These are phyloP conservation scores for Sebastes fasciatus DNA, from an alignment of 2,113 vertebrate genomes.

Conservation along the genomic window DNA sequence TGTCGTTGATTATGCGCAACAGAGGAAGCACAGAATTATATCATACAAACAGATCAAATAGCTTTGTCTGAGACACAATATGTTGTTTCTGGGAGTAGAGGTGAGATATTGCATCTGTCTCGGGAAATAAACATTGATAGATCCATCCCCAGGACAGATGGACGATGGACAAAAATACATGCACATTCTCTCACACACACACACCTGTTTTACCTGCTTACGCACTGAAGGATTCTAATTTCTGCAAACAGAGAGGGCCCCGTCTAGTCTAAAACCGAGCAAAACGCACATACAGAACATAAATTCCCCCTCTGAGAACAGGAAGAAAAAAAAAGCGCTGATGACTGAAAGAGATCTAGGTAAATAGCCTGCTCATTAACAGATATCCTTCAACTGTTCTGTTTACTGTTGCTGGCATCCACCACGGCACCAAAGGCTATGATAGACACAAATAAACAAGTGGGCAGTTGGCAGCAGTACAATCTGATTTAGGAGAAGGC, in stretches of 20 bases:
- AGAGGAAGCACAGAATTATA: background rate
- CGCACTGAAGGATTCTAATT: slow-evolving; percentile 16
- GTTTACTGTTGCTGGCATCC: slow-evolving; percentile 54
- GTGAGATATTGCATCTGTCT: slow-evolving; percentile 42
- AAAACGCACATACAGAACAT: background rate
- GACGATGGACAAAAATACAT: slow-evolving; percentile 30
- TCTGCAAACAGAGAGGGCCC: slow-evolving; percentile 16
- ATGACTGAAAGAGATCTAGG: slow-evolving; percentile 22
- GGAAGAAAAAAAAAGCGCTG: slow-evolving; percentile 19
- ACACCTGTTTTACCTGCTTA: background rate
- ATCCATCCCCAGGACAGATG: slow-evolving; percentile 17
- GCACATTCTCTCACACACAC: background rate
- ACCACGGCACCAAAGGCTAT: slow-evolving; percentile 40
- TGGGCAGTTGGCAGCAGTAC: slow-evolving; percentile 41
- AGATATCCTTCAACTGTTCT: slow-evolving; percentile 32
- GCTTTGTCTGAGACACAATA: slow-evolving; percentile 7
- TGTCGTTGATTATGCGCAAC: slow-evolving; percentile 3
- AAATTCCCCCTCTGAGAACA: slow-evolving; percentile 2
- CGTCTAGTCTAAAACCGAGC: background rate
- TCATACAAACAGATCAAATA: slow-evolving; percentile 10
- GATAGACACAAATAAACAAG: slow-evolving; percentile 53
- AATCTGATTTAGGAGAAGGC: slow-evolving; percentile 58
- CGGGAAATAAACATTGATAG: slow-evolving; percentile 37
- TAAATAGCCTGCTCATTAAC: slow-evolving; percentile 59
- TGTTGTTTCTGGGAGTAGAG: slow-evolving; percentile 14